These are phyloP conservation scores for Scolopax mira DNA, from an alignment of 2,113 vertebrate genomes.

Conservation along the genomic window DNA sequence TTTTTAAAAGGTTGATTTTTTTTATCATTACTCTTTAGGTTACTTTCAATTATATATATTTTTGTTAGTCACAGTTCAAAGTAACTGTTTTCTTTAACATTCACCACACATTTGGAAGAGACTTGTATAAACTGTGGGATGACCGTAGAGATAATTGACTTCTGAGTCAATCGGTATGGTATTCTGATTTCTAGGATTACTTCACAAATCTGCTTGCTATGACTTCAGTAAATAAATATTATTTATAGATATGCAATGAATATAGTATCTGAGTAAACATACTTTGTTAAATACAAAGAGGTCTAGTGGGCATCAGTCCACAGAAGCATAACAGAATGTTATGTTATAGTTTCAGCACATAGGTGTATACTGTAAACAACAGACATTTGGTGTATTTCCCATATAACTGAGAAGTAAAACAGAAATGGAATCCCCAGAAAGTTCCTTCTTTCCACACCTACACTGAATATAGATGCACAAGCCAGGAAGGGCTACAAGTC, in stretches of 20 bases:
- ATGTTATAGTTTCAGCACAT: background rate
- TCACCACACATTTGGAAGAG: background rate
- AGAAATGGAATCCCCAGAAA: background rate
- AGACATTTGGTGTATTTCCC: background rate
- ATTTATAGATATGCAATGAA: background rate
- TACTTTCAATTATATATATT: background rate
- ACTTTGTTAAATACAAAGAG: background rate
- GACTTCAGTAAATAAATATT: background rate
- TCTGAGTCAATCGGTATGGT: background rate
- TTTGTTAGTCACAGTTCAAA: background rate
- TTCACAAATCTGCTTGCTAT: background rate
- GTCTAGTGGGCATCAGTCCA: background rate
- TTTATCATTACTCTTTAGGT: background rate
- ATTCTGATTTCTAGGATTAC: background rate
- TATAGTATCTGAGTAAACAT: background rate
- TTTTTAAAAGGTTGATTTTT: background rate
- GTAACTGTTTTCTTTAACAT: background rate
- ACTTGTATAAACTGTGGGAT: background rate
- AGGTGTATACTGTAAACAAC: background rate
- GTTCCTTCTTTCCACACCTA: background rate
- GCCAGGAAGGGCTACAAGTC: background rate
- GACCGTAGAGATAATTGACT: background rate
- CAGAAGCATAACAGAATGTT: background rate
- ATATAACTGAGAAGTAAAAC: background rate
- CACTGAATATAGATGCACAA: background rate